phyloP scores from a whole-genome alignment of 2,797 vertebrate genomes.

The Chromobotia macracanthus region DNA sequence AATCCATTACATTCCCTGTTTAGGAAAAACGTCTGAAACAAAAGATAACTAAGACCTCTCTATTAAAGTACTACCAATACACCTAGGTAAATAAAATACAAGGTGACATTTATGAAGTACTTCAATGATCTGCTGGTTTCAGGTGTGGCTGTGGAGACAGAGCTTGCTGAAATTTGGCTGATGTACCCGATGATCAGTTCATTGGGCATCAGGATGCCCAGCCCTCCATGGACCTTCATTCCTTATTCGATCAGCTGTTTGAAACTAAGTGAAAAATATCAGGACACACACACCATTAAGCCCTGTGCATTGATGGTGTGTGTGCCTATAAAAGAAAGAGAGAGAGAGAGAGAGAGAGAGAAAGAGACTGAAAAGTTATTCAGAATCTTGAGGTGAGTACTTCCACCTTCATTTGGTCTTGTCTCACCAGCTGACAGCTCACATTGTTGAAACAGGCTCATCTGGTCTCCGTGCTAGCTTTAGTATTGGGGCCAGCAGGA shows the following conservation, averaged over 20 bases:
- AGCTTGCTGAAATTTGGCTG: background rate
- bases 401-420: constrained; percentile 1
- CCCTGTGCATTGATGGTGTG: constrained; percentile 13
- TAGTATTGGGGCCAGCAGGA: background rate
- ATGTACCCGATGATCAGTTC: constrained; percentile 12
- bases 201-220: constrained; percentile 30
- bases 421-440: background rate
- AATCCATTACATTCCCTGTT: too few relatives aligned
- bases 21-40: too few relatives aligned
- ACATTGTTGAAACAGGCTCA: background rate
- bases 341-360: background rate
- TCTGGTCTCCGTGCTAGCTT: background rate
- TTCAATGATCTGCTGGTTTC: background rate
- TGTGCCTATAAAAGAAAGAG: too few relatives aligned
- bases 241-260: constrained; percentile 46
- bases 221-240: constrained; percentile 35
- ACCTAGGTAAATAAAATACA: background rate
- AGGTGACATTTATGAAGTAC: too few relatives aligned
- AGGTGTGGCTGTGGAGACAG: constrained; percentile 1
- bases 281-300: constrained; percentile 23
- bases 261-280: constrained; percentile 51
- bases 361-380: background rate
- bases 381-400: background rate
- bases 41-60: too few relatives aligned
- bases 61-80: too few relatives aligned